Evolutionary conservation across 2,797 vertebrate genomes (phyloP).

Genomic region (Falco cherrug): DNA sequence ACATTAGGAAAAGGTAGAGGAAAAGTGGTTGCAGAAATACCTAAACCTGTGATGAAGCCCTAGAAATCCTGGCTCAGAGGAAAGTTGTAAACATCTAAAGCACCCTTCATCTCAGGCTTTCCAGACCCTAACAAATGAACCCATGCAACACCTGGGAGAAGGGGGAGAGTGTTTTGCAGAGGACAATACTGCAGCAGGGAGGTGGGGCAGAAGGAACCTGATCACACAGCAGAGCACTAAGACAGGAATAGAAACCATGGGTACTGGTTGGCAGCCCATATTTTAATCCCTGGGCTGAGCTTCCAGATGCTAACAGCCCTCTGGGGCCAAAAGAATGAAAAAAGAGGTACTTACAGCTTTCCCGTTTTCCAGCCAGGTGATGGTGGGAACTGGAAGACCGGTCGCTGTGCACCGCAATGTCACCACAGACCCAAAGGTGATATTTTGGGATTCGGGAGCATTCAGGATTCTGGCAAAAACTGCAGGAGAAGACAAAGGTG

Average conservation of each 20-base stretch:
- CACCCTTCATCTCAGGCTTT: neutral
- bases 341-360: conserved; percentile 86
- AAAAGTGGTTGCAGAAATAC: neutral
- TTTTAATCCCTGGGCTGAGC: neutral
- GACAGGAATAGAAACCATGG: neutral
- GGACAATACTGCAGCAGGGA: neutral
- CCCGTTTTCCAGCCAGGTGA: conserved; percentile 97
- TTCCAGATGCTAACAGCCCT: neutral
- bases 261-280: neutral
- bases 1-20: neutral
- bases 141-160: neutral
- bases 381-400: conserved; percentile 89
- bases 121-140: neutral
- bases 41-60: neutral
- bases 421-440: conserved; percentile 89
- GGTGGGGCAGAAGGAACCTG: rapidly evolving
- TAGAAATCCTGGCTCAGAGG: neutral
- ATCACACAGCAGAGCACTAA: neutral
- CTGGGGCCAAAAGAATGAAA: neutral
- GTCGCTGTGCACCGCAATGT: conserved; percentile 88
- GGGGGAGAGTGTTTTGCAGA: neutral
- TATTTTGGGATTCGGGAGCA: conserved; percentile 91
- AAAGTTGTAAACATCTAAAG: neutral
- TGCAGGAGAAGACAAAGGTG: conserved; percentile 68
- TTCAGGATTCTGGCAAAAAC: conserved; percentile 94